Base-by-base conservation (phyloP, 2,888 invertebrate genomes). In the Cataglyphis altisquamis region DNA sequence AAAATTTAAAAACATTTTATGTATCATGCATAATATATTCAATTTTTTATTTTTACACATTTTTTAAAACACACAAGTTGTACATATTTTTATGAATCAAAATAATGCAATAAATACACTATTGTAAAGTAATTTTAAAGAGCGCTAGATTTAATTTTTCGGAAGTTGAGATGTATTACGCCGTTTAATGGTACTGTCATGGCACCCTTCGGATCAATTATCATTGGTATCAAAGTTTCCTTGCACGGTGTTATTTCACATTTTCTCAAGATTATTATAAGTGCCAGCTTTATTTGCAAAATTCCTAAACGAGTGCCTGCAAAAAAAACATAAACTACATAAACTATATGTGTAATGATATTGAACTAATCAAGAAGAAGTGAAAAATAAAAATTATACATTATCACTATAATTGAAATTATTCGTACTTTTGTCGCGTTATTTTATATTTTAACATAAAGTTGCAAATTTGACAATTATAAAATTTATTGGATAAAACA, bases 251-350 rank as follows among this genome's bases (percentile, higher is more conserved):
- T 82, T n/a, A 93, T 73, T 64, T 94, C 91, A 67, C 89, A 92
- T 21, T 92, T 88, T 9, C 90, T 91, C 6, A 94, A 21, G 1
- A 94, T 55, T 3, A 91, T 90, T 0, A 92, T 63, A 0, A 94
- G 12, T 0, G 91, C 93, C 0, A 94, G 74, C 67, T 93, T 94
- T 0, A 89, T 73, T 83, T 94, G 94, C 63, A 94, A 57, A 41
- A 92, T 84, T 64, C 92, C 94, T 21, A 94, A 84, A 66, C 94
- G 89, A 78, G 89, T 75, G 21, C 94, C 94, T 94, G 41, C 8
- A 87, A 57, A 45, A 32, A 6, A 25, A 25, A 25, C 25, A 25
- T 25, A 21, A 21, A 21, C 21, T 48, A 48, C 48, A 48, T 48
- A 48, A 48, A 48, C 6, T 48, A 48, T 48, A 48, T 57, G 5